Conservation (phyloP, 2,113 vertebrate genomes). For the Psittacula cyanocephala region DNA sequence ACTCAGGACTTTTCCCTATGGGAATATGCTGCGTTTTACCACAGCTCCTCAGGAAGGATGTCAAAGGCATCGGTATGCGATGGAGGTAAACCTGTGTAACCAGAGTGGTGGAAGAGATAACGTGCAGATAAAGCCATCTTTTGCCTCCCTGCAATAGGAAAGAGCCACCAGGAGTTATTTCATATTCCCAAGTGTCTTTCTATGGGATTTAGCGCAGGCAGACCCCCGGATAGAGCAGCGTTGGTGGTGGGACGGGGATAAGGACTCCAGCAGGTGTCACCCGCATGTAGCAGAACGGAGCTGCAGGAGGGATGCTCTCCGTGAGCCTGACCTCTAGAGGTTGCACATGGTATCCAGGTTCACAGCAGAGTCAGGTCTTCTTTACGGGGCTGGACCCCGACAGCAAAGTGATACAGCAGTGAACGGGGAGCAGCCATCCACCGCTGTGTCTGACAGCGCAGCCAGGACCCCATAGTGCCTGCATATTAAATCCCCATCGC, state of each 20-base stretch:
- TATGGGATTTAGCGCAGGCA: accelerated
- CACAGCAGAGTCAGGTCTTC: not conserved
- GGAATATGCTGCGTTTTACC: accelerated
- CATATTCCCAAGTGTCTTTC: not conserved
- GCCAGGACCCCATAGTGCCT: not conserved
- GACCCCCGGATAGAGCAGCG: not conserved
- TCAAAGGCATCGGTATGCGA: accelerated
- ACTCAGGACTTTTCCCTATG: not conserved
- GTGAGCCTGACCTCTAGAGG: conserved; percentile 32
- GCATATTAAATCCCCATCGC: not conserved
- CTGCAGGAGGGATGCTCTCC: not conserved
- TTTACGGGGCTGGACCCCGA: not conserved
- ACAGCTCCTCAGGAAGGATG: not conserved
- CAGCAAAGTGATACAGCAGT: not conserved
- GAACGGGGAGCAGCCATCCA: not conserved
- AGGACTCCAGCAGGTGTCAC: conserved; percentile 64
- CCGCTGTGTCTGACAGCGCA: not conserved
- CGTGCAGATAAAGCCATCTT: not conserved
- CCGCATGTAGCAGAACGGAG: not conserved
- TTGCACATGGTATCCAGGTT: not conserved
- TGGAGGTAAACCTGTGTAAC: not conserved
- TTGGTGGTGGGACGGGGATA: not conserved
- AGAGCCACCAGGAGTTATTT: not conserved
- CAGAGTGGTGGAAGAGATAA: not conserved
- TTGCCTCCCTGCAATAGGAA: not conserved